These are phyloP conservation scores for Phaetusa simplex DNA, from an alignment of 2,113 vertebrate genomes.

Conservation along the genomic window DNA sequence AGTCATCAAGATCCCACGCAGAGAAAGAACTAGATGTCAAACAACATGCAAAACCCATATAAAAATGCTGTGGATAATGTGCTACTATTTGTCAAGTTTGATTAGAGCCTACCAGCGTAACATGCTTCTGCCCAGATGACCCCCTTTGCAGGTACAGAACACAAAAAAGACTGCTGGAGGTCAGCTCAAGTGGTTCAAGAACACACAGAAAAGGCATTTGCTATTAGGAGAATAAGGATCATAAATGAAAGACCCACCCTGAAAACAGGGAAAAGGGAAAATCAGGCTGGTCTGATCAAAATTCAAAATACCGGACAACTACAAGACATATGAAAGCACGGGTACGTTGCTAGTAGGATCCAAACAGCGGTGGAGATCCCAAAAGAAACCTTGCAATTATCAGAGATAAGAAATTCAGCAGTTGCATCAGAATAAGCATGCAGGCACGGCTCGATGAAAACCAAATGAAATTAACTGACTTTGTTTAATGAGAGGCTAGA, in stretches of 20 bases:
- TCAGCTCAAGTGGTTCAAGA: background rate
- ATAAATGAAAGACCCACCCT: background rate
- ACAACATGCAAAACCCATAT: background rate
- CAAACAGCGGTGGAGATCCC: background rate
- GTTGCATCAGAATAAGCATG: background rate
- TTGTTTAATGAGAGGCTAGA: conserved; percentile 44
- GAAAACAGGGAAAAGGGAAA: background rate
- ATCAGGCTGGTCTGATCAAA: background rate
- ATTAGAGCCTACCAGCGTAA: background rate
- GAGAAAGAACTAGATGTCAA: background rate
- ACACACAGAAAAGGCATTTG: background rate
- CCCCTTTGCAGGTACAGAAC: background rate
- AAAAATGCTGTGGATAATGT: background rate
- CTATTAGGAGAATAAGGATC: background rate
- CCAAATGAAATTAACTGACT: conserved; percentile 55
- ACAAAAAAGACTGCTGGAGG: background rate
- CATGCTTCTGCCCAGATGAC: background rate
- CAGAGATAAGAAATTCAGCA: conserved; percentile 3
- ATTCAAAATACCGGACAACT: background rate
- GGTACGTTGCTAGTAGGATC: background rate
- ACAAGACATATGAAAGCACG: background rate
- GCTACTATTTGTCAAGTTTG: background rate
- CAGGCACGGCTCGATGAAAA: background rate
- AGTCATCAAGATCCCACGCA: background rate
- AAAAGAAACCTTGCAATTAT: background rate